Evolutionary conservation across 2,888 invertebrate species (phyloP), one percentile per base, ranked within the genome.

Genomic region (Tenthredo notha): DNA sequence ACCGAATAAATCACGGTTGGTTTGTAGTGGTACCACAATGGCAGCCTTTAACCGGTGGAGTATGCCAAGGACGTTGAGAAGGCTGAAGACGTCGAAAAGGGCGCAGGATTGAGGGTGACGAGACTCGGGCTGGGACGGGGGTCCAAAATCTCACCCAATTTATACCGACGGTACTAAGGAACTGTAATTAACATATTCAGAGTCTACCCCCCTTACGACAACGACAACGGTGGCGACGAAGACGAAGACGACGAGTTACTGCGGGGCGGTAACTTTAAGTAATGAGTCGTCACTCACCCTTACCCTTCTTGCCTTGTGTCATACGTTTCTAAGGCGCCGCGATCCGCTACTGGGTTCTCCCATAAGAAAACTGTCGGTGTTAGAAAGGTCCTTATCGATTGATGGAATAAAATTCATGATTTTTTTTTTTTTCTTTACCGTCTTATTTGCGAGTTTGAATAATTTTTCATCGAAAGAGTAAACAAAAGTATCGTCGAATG

Each of bases 141-240:
- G 37, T 40, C 77, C 21, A 21, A 77, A 84, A 84, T 84, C 84
- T 84, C 84, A 78, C 77, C 84, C 77, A 84, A 84, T 78, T 84
- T 84, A 84, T 84, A 84, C 65, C 65, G 65, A 40, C 77, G 77
- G 67, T 78, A 65, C 65, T 75, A 78, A 84, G 84, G 65, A 61
- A 84, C 50, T 84, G 84, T 84, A 77, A 84, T 84, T 84, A 84
- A 84, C 84, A 77, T 84, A 84, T 84, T 77, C 43, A 84, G 77
- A 65, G 50, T 47, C 77, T 72, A 77, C 50, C 80, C 54, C 61
- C 12, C 86, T 50, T 47, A 88, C 87, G 85, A 47, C 15, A 50
- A 29, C 77, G 40, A 54, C 50, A 25, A 25, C 75, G 47, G 9
- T 5, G n/a, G n/a, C 29, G 78, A 21, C 43, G 67, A 67, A 29